Percentiles rank a stretch among this genome's conserved stretches.
These are phyloP conservation scores for Parazoanthus swiftii DNA, from an alignment of 92 coral and sea anemone species.

Conservation along the genomic window DNA sequence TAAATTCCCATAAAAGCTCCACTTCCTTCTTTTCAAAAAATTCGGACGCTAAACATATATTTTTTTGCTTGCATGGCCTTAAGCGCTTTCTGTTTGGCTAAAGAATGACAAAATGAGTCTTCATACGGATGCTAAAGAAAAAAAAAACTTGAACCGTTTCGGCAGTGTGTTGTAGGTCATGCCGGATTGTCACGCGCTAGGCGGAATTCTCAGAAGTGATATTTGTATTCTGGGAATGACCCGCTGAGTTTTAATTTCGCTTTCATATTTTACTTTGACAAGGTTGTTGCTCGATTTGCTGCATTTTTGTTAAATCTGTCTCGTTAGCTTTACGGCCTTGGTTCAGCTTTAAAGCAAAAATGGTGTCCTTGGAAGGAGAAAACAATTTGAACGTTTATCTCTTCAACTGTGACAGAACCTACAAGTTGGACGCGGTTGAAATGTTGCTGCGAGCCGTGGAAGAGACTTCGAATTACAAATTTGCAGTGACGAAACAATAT, in stretches of 20 bases:
- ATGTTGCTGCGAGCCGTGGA: slow-evolving; percentile 43
- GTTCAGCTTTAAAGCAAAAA: background rate
- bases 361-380: background rate
- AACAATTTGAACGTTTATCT: slow-evolving; percentile 47
- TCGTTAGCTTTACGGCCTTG: background rate
- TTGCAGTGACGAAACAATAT: slow-evolving; percentile 2
- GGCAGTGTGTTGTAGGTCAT: no score
- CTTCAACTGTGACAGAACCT: slow-evolving; percentile 83
- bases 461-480: slow-evolving; percentile 1
- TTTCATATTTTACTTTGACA: background rate
- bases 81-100: no score
- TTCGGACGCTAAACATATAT: no score
- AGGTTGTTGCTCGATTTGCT: background rate
- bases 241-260: background rate
- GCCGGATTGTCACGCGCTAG: background rate
- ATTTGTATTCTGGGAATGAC: slow-evolving; percentile 5
- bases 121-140: no score
- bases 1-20: no score
- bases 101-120: no score
- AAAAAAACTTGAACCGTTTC: no score
- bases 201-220: slow-evolving; percentile 15
- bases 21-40: no score
- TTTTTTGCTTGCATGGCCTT: no score
- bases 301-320: background rate
- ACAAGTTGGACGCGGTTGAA: slow-evolving; percentile 57